These are phyloP conservation scores for Halcyon badia DNA, from an alignment of 2,797 vertebrate genomes.

Conservation along the genomic window DNA sequence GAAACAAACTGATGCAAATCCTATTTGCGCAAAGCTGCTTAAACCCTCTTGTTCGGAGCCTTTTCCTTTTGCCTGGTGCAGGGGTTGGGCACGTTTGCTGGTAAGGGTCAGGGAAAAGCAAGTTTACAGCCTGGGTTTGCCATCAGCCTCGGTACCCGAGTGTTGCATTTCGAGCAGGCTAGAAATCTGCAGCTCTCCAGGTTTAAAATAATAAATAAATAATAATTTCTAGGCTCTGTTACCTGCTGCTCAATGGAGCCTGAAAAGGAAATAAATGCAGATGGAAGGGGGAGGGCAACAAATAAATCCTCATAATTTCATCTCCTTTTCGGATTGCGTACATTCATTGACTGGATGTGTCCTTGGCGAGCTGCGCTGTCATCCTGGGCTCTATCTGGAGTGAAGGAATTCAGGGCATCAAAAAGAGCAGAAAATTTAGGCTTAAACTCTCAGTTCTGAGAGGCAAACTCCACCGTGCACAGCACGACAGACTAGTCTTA, in stretches of 20 bases:
- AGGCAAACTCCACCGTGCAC: accelerated
- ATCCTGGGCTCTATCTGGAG: neutral
- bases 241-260: neutral
- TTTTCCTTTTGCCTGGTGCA: accelerated
- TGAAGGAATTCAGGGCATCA: neutral
- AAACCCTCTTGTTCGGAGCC: neutral
- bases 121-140: neutral
- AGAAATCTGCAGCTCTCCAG: neutral
- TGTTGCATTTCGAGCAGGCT: too few relatives aligned
- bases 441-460: neutral
- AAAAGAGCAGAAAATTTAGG: neutral
- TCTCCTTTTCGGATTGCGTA: neutral
- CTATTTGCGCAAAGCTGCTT: slow-evolving; percentile 59
- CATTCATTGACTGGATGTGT: neutral
- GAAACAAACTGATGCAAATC: slow-evolving; percentile 30
- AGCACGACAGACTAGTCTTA: neutral
- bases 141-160: accelerated
- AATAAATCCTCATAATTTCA: neutral
- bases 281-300: neutral
- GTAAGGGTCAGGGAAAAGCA: neutral
- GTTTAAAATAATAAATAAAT: neutral
- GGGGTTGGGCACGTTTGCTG: neutral
- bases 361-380: neutral
- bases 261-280: neutral
- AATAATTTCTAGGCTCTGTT: neutral